Base-by-base conservation (phyloP, 2,888 invertebrate genomes). In the Pimpla rufipes region DNA sequence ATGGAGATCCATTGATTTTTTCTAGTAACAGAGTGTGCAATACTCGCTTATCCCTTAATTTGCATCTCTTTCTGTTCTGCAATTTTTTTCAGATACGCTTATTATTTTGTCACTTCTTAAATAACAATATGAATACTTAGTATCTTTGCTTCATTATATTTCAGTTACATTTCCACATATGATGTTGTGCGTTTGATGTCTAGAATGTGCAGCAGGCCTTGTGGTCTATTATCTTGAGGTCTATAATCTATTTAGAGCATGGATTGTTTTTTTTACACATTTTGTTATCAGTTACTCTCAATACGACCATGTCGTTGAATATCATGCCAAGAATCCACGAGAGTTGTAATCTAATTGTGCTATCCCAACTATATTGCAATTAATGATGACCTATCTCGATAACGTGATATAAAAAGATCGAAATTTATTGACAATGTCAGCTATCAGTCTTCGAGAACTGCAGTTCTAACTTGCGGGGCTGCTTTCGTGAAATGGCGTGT, bases 191-290 rank as follows among this genome's bases (percentile, higher is more conserved):
- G 40, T 66, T 16, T 13, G 23, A 23, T 45, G 57, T 62, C 52
- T 55, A 50, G 62, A 57, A 70, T 76, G 59, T 67, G 76, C 45
- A 57, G 47, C 10, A 80, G 74, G 57, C 74, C 83, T 80, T 70
- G 79, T 16, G 13, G 47, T 16, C 59, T 29, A 29, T 29, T 29
- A 29, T 29, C 29, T 29, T 29, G 29, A 29, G 29, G 2, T 29
- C 29, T 55, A 45, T 76, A 74, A 83, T 83, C 83, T 83, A 83
- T 83, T 74, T 83, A 74, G 83, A 83, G 73, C 70, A 62, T 40
- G 66, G 13, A 59, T 57, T 16, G 21, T 50, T 62, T n/a, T 29
- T 64, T 73, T 66, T 35, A 64, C 42, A 50, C 52, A 68, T 80
- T 76, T 68, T 40, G 66, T 73, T 70, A 83, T 83, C 80, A 80